These are phyloP conservation scores for Macropodus opercularis DNA, from an alignment of 2,797 vertebrate genomes.

Conservation along the genomic window DNA sequence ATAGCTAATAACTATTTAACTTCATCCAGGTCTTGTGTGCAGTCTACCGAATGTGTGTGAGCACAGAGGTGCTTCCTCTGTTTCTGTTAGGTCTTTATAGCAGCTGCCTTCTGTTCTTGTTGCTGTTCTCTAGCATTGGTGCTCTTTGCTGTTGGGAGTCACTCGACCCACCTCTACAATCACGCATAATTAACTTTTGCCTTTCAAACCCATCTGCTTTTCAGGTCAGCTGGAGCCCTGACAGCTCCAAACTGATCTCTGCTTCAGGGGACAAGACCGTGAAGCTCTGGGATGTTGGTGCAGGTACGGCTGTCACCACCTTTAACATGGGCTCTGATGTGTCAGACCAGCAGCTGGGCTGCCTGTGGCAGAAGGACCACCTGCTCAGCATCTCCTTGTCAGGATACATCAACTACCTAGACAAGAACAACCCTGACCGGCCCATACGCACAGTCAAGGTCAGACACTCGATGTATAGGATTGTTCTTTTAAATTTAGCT, in stretches of 20 bases:
- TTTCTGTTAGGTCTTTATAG: constrained; percentile 14
- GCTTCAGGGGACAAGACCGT: constrained; percentile 97
- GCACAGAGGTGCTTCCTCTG: constrained; percentile 8
- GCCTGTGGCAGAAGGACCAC: constrained; percentile 94
- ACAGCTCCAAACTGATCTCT: constrained; percentile 92
- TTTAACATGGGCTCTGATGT: constrained; percentile 90
- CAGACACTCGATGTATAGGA: constrained; percentile 6
- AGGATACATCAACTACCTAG: constrained; percentile 97
- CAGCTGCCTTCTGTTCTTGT: background rate
- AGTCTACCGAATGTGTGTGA: background rate
- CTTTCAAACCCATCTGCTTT: background rate
- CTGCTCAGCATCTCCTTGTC: constrained; percentile 92
- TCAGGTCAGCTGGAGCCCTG: constrained; percentile 89
- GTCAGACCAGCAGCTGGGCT: constrained; percentile 95
- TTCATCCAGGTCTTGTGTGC: background rate
- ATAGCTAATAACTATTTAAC: background rate
- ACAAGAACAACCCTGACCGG: constrained; percentile 92
- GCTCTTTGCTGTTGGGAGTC: constrained; percentile 1
- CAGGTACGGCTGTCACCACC: constrained; percentile 86
- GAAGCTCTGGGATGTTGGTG: constrained; percentile 93
- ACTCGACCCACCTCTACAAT: background rate
- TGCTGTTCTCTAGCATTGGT: background rate
- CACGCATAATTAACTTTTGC: background rate
- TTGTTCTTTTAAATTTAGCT: background rate
- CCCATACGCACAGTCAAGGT: constrained; percentile 93